Percentiles rank a stretch among this genome's conserved stretches.
Conservation (phyloP, 2,113 vertebrate genomes). For the Salvelinus sp. region DNA sequence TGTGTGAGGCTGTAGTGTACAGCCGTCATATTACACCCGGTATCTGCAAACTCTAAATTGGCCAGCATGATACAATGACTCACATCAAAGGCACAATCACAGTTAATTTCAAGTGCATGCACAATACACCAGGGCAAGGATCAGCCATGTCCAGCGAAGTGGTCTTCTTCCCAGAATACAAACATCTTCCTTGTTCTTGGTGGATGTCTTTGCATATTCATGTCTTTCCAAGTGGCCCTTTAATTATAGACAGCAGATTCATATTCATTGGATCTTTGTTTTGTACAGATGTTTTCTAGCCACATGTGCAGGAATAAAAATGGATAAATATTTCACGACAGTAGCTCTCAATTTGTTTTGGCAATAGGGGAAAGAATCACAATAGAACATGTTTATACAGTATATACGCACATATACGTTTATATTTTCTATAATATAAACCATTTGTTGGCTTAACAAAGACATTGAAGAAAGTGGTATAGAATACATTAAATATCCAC, state of each 20-base stretch:
- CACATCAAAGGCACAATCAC: slow-evolving; percentile 7
- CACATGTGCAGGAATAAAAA: background rate
- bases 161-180: slow-evolving; percentile 8
- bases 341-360: background rate
- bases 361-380: background rate
- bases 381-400: background rate
- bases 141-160: slow-evolving; percentile 15
- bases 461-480: background rate
- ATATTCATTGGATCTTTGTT: slow-evolving; percentile 13
- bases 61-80: background rate
- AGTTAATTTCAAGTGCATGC: slow-evolving; percentile 21
- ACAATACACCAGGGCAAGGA: background rate
- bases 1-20: background rate
- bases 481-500: background rate
- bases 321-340: background rate
- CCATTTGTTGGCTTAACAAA: too few relatives aligned
- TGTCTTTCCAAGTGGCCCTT: slow-evolving; percentile 32
- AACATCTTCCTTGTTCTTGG: slow-evolving; percentile 28
- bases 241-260: slow-evolving; percentile 17
- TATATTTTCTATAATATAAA: too few relatives aligned
- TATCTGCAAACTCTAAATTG: background rate
- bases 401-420: background rate
- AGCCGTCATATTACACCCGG: background rate
- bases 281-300: slow-evolving; percentile 8
- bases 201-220: slow-evolving; percentile 40